Base-by-base conservation (phyloP, 2,113 vertebrate species). In the Propithecus coquereli region DNA sequence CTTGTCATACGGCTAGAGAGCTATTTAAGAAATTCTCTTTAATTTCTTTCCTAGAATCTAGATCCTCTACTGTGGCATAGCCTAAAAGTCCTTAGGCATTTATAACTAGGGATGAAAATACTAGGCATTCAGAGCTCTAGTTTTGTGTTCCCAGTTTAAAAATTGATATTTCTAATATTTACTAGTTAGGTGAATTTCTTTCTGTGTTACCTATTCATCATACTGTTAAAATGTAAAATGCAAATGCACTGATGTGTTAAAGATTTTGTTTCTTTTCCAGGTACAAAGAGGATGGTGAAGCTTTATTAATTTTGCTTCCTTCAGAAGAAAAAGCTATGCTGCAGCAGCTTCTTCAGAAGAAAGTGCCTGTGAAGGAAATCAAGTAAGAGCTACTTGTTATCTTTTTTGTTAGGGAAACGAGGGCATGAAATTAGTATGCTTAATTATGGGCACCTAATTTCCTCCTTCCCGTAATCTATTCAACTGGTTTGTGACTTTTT, bases 251-350 rank as follows among this genome's bases (percentile, higher is more conserved):
- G 81, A 87, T 95, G 13, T 92, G 20, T 40, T 89, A 82, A 76
- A 74, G 54, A 34, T 87, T 81, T 91, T 52, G 13, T 71, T 77
- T 57, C 37, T 50, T n/a, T 47, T 57, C 91, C 94, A 99, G 99
- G 87, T 99, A 99, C 98, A 99, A 99, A 97, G 99, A 99, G 97
- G 99, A 99, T 22, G 99, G 99, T 7, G 99, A 99, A 98, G 99
- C 99, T 52, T 97, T 99, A 90, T 98, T 99, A 90, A 98, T 99
- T 65, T 98, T 99, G 93, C 98, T 99, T 76, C 99, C 99, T 13
- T 99, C 99, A 0, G 99, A 99, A 97, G 99, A 99, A 97, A 97
- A 98, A 89, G 99, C 98, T 90, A 99, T 99, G 99, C 87, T 99
- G 2, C 96, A 98, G 71, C 99, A 99, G 96, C 99, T 99, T 97